Evolutionary conservation across 2,797 vertebrate genomes (phyloP).

Genomic region (Poeciliopsis infans): DNA sequence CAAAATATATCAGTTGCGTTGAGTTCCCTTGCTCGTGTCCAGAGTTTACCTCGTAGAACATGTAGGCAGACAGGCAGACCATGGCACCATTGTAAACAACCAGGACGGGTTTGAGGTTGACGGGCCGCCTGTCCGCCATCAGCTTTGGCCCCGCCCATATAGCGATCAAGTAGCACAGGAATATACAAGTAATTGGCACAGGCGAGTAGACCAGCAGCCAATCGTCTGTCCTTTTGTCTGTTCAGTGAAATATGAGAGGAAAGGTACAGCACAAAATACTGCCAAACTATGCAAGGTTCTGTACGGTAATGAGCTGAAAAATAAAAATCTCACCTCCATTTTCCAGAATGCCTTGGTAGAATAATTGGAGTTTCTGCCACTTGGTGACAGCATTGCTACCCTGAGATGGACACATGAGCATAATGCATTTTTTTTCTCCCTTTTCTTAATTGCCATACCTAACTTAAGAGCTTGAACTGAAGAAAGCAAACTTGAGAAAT

Average conservation of each 20-base stretch:
- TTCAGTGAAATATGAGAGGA: constrained; percentile 4
- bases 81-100: constrained; percentile 76
- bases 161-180: constrained; percentile 72
- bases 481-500: not conserved
- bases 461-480: not conserved
- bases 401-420: constrained; percentile 26
- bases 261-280: not conserved
- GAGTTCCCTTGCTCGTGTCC: not conserved
- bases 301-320: not conserved
- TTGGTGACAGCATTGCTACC: constrained; percentile 27
- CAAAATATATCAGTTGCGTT: not conserved
- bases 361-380: constrained; percentile 67
- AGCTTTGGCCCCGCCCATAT: constrained; percentile 69
- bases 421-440: not conserved
- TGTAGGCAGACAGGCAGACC: constrained; percentile 76
- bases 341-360: constrained; percentile 68
- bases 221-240: constrained; percentile 79
- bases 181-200: constrained; percentile 69
- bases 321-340: constrained; percentile 69
- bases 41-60: constrained; percentile 82
- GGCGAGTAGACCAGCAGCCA: constrained; percentile 79
- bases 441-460: not conserved
- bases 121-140: constrained; percentile 42
- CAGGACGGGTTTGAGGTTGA: constrained; percentile 71
- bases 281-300: not conserved